These are phyloP conservation scores for Rotaria sp. DNA, from an alignment of 2,888 invertebrate genomes.

Conservation along the genomic window DNA sequence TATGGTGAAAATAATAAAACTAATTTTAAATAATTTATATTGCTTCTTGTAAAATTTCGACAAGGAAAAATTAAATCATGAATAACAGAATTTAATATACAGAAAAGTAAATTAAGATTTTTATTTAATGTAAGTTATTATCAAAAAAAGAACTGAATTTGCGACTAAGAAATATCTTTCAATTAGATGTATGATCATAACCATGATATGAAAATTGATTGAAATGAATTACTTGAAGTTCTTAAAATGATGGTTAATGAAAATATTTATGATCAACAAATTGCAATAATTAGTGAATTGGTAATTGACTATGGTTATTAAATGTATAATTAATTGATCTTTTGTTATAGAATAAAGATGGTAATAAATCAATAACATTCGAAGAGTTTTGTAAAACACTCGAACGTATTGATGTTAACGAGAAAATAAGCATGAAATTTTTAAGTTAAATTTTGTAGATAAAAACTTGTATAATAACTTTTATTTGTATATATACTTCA, in stretches of 20 bases:
- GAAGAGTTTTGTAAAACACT: constrained; percentile 39
- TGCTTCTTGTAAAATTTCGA: constrained; percentile 32
- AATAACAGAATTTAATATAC: not conserved
- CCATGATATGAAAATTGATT: constrained; percentile 32
- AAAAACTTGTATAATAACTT: too few species aligned
- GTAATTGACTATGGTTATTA: too few species aligned
- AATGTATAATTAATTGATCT: not conserved
- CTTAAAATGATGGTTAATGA: constrained; percentile 32
- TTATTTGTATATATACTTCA: too few species aligned
- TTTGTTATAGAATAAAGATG: not conserved
- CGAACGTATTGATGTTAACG: constrained; percentile 39
- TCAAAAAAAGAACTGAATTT: not conserved
- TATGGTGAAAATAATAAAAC: constrained; percentile 31
- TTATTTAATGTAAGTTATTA: constrained; percentile 26
- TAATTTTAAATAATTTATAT: constrained; percentile 36
- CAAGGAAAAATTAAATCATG: not conserved
- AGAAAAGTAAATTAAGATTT: constrained; percentile 36
- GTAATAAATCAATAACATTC: constrained; percentile 32
- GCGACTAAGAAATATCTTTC: not conserved
- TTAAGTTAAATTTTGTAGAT: not conserved
- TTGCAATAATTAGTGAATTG: constrained; percentile 29
- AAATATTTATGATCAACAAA: constrained; percentile 28
- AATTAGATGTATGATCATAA: constrained; percentile 36
- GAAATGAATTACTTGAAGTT: constrained; percentile 34
- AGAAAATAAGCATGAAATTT: constrained; percentile 41